These are phyloP conservation scores for Perithous albicinctus DNA, from an alignment of 2,888 invertebrate species.

Conservation along the genomic window DNA sequence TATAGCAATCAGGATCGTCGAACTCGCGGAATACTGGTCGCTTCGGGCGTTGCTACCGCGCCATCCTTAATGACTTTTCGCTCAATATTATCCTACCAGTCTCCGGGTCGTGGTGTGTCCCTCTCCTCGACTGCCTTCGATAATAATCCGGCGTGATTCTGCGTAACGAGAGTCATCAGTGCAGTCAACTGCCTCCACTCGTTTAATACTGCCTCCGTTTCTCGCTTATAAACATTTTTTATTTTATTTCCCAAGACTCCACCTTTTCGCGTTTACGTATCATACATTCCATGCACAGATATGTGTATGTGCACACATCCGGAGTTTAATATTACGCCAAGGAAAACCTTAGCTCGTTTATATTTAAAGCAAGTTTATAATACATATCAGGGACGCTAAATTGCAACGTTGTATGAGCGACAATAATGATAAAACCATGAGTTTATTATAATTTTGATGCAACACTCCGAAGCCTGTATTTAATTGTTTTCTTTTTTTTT, in stretches of 20 bases:
- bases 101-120: too few species aligned
- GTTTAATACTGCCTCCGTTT: slow-evolving; percentile 38
- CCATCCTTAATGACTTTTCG: slow-evolving; percentile 55
- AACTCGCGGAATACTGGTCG: slow-evolving; percentile 38
- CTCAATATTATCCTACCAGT: slow-evolving; percentile 42
- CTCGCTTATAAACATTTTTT: slow-evolving; percentile 39
- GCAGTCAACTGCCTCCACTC: slow-evolving; percentile 53
- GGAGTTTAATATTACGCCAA: slow-evolving; percentile 34
- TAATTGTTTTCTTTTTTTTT: slow-evolving; percentile 15
- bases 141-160: slow-evolving; percentile 48
- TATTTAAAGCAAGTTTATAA: slow-evolving; percentile 28
- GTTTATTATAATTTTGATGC: background rate
- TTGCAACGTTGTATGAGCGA: slow-evolving; percentile 18
- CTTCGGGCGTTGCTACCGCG: slow-evolving; percentile 38
- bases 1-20: slow-evolving; percentile 66
- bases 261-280: slow-evolving; percentile 41
- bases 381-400: background rate
- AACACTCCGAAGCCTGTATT: background rate
- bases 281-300: slow-evolving; percentile 4
- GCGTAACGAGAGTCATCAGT: slow-evolving; percentile 64
- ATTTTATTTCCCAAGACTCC: background rate
- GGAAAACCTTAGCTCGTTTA: slow-evolving; percentile 30
- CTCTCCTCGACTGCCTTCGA: slow-evolving; percentile 21
- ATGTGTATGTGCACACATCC: slow-evolving; percentile 22
- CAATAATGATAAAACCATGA: background rate